These are phyloP conservation scores for Polypedilum pembai DNA, from an alignment of 1,140 invertebrate species.

Conservation along the genomic window DNA sequence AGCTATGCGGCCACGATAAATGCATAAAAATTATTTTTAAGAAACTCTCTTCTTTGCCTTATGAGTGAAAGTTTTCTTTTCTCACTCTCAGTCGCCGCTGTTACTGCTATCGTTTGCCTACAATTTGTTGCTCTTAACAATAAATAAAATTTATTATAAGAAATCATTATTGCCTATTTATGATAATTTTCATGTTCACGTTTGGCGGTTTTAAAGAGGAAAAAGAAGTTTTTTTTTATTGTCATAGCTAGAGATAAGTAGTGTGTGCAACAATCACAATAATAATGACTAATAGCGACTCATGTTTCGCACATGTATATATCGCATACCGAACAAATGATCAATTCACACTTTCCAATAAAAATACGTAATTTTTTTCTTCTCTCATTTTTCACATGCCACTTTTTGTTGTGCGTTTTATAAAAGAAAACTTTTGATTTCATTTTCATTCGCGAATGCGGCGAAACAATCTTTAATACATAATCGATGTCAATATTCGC, in stretches of 20 bases:
- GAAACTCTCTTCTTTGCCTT: neutral
- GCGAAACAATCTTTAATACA: neutral
- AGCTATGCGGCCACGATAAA: slow-evolving; percentile 10
- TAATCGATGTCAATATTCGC: neutral
- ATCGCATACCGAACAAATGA: slow-evolving; percentile 8
- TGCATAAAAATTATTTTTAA: neutral
- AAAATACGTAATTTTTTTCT: neutral
- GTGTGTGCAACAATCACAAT: neutral
- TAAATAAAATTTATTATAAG: neutral
- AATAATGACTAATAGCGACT: neutral
- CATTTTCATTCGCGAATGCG: slow-evolving; percentile 3
- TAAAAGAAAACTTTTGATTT: neutral
- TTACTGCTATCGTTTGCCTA: neutral
- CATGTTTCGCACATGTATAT: neutral
- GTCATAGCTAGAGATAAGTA: too few species aligned
- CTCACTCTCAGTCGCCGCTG: neutral
- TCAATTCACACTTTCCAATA: slow-evolving; percentile 12
- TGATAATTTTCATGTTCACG: neutral
- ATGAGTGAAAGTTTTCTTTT: slow-evolving; percentile 12
- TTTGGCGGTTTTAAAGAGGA: too few species aligned
- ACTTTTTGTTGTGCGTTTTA: neutral
- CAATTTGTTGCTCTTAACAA: neutral
- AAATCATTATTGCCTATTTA: neutral
- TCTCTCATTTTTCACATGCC: neutral
- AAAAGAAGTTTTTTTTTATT: too few species aligned